Conservation (phyloP, 2,888 invertebrate genomes). For the Nipponacmea schrenckii region DNA sequence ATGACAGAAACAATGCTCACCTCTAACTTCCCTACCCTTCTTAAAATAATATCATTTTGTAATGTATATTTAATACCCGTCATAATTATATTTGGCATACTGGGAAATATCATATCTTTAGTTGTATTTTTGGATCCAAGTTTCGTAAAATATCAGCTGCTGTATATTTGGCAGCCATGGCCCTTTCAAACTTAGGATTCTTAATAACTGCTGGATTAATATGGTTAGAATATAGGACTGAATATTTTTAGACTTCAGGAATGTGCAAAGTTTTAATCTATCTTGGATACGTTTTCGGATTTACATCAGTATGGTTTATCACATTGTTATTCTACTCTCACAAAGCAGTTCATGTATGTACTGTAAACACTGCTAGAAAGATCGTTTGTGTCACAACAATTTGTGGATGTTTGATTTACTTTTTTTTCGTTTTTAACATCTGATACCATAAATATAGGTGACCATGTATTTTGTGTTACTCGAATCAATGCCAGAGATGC, state of each 20-base stretch:
- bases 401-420: conserved; percentile 39
- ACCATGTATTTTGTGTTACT: conserved; percentile 11
- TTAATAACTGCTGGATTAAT: conserved; percentile 43
- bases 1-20: no score
- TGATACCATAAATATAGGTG: conserved; percentile 25
- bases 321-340: conserved; percentile 46
- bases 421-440: conserved; percentile 46
- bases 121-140: conserved; percentile 45
- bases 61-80: conserved; percentile 42
- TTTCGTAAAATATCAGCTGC: conserved; percentile 45
- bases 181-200: conserved; percentile 48
- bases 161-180: conserved; percentile 47
- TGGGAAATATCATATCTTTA: conserved; percentile 48
- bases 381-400: conserved; percentile 33
- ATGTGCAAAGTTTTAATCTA: conserved; percentile 49
- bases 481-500: conserved; percentile 25
- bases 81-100: conserved; percentile 44
- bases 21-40: background rate
- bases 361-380: conserved; percentile 32
- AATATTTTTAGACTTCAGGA: conserved; percentile 41
- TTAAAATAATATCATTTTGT: conserved; percentile 14
- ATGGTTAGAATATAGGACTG: conserved; percentile 45
- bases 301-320: conserved; percentile 53
- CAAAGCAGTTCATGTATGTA: conserved; percentile 36
- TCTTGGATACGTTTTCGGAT: conserved; percentile 48